Base-by-base conservation (phyloP, 2,113 vertebrate genomes). In the Eudyptes chrysolophus region DNA sequence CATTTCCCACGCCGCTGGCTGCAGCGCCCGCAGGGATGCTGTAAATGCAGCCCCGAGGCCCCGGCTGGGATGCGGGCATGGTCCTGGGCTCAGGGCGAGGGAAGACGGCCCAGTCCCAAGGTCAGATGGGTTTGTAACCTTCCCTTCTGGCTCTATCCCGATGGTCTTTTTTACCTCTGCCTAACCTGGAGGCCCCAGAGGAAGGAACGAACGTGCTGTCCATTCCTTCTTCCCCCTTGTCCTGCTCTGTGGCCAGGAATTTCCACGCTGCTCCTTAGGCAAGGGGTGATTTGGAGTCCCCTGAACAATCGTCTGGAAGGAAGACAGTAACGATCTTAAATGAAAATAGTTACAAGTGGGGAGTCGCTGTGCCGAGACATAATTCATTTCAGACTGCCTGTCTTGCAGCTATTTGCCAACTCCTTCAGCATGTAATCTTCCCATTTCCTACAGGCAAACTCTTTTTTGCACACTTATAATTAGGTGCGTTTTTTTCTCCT, bases 381-480 rank as follows among this genome's bases (percentile, higher is more conserved):
- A 85, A 82, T 75, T 96, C 80, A 91, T 94, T 74, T 87, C 97
- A 85, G 96, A 60, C 90, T 74, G 88, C 87, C 78, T 30, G 9
- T 92, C 85, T 51, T 82, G 83, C 66, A 82, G 84, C 49, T 30
- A 40, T 81, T 89, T 92, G 87, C 92, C 92, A 78, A 69, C 42
- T 79, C 89, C 82, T 96, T 13, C 78, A 96, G 96, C 70, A 5
- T 95, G 95, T 93, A 96, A 96, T 97, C 88, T 87, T 87, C 89
- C 93, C 85, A 74, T 97, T 96, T 97, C 98, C 96, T 92, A 69
- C 10, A 65, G 91, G 85, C 87, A 2, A 61, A 46, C 60, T 64
- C 92, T 74, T 87, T 58, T 76, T 90, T 90, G 90, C 97, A 96
- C 97, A 90, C 97, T 95, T 92, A 62, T 92, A 95, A 98, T 98